phyloP scores from a whole-genome alignment of 1,140 invertebrate species.

The Delia radicum region DNA sequence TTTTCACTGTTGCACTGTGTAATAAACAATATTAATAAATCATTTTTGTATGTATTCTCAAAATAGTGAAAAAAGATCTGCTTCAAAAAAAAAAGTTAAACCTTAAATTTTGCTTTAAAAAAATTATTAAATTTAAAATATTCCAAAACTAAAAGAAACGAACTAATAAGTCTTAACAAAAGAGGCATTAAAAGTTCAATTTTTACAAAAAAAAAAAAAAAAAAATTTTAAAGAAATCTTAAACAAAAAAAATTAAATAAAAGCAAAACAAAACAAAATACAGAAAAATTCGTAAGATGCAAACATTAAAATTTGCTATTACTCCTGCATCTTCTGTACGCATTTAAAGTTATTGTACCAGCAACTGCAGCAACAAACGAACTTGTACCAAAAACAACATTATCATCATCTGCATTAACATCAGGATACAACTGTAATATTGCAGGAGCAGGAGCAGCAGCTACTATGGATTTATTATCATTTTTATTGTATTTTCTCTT shows the following conservation, averaged over 20 bases:
- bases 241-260: slow-evolving; percentile 10
- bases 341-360: background rate
- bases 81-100: too few species aligned
- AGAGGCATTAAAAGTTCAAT: too few species aligned
- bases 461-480: slow-evolving; percentile 40
- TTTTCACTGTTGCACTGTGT: too few species aligned
- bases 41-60: too few species aligned
- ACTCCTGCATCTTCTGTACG: background rate
- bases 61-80: too few species aligned
- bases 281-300: background rate
- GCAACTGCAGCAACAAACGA: background rate
- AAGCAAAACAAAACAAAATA: slow-evolving; percentile 16
- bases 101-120: too few species aligned
- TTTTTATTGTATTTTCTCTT: slow-evolving; percentile 35
- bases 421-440: background rate
- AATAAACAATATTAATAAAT: too few species aligned
- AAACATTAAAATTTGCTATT: background rate
- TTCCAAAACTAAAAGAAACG: too few species aligned
- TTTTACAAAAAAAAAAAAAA: background rate
- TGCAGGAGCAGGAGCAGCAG: background rate
- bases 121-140: too few species aligned
- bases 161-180: too few species aligned
- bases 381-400: background rate
- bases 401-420: slow-evolving; percentile 3
- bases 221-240: too few species aligned